Evolutionary conservation across 1,140 invertebrate genomes (phyloP).

Genomic region (Pollicipes pollicipes): DNA sequence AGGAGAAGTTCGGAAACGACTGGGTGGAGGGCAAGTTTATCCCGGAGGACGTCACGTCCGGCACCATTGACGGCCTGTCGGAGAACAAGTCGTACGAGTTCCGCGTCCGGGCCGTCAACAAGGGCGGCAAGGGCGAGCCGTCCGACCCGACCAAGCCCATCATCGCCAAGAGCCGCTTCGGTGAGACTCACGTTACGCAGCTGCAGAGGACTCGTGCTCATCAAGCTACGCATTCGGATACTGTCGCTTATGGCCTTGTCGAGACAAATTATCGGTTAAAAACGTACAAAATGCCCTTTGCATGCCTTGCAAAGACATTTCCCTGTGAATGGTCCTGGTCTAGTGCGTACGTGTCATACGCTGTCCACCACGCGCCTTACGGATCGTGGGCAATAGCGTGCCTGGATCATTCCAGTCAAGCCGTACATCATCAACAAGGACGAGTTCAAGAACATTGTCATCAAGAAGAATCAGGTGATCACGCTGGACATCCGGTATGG

Average conservation of each 20-base stretch:
- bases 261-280: too few species aligned
- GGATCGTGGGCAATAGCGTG: too few species aligned
- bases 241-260: too few species aligned
- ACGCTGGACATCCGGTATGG: slow-evolving; percentile 85
- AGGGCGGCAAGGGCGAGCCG: slow-evolving; percentile 83
- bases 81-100: slow-evolving; percentile 94
- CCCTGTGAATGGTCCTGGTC: too few species aligned
- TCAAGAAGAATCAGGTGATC: slow-evolving; percentile 85
- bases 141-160: slow-evolving; percentile 87
- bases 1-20: slow-evolving; percentile 76
- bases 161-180: slow-evolving; percentile 31
- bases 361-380: too few species aligned
- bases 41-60: slow-evolving; percentile 49
- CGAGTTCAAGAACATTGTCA: slow-evolving; percentile 64
- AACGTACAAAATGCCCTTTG: too few species aligned
- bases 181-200: slow-evolving; percentile 21
- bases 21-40: slow-evolving; percentile 66
- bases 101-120: slow-evolving; percentile 84
- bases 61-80: slow-evolving; percentile 71
- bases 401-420: slow-evolving; percentile 17
- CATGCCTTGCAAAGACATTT: too few species aligned
- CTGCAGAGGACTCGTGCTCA: too few species aligned
- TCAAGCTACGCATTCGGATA: too few species aligned
- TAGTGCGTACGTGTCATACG: too few species aligned
- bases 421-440: slow-evolving; percentile 20